These are phyloP conservation scores for Mythimna albipuncta DNA, from an alignment of 2,888 invertebrate genomes.

Conservation along the genomic window DNA sequence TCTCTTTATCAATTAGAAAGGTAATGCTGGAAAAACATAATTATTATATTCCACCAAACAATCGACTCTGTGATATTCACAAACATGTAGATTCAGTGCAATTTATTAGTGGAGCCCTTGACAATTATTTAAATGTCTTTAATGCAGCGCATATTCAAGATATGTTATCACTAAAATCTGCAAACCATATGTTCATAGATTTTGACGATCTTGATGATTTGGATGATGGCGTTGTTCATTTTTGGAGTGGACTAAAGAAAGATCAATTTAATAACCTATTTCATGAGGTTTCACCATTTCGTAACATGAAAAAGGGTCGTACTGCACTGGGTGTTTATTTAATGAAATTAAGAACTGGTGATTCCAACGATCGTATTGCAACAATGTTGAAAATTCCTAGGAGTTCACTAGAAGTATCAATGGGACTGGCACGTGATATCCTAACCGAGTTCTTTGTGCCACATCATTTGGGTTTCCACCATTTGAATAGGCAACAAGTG, in stretches of 20 bases:
- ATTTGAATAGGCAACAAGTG: slow-evolving; percentile 15
- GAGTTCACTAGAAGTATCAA: slow-evolving; percentile 9
- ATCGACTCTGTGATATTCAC: background rate
- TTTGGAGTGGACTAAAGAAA: slow-evolving; percentile 11
- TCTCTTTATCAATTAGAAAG: slow-evolving; percentile 8
- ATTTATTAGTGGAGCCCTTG: slow-evolving; percentile 9
- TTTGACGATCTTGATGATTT: slow-evolving; percentile 2
- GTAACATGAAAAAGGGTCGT: slow-evolving; percentile 10
- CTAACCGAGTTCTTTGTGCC: slow-evolving; percentile 17
- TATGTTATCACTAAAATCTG: slow-evolving; percentile 11
- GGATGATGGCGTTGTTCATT: slow-evolving; percentile 12
- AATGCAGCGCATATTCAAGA: slow-evolving; percentile 5
- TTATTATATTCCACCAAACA: background rate
- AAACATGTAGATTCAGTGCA: slow-evolving; percentile 6
- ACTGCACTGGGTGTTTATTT: background rate
- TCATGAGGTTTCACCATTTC: slow-evolving; percentile 8
- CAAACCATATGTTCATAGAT: slow-evolving; percentile 9
- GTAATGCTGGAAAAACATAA: slow-evolving; percentile 6
- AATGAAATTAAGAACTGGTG: slow-evolving; percentile 8
- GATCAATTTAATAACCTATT: slow-evolving; percentile 11
- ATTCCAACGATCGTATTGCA: slow-evolving; percentile 13
- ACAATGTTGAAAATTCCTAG: slow-evolving; percentile 12
- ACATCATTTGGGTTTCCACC: slow-evolving; percentile 13
- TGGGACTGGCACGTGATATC: slow-evolving; percentile 15
- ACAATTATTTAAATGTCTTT: too few species aligned